Conservation (phyloP, 2,113 vertebrate genomes). For the Chaetodon auriga region DNA sequence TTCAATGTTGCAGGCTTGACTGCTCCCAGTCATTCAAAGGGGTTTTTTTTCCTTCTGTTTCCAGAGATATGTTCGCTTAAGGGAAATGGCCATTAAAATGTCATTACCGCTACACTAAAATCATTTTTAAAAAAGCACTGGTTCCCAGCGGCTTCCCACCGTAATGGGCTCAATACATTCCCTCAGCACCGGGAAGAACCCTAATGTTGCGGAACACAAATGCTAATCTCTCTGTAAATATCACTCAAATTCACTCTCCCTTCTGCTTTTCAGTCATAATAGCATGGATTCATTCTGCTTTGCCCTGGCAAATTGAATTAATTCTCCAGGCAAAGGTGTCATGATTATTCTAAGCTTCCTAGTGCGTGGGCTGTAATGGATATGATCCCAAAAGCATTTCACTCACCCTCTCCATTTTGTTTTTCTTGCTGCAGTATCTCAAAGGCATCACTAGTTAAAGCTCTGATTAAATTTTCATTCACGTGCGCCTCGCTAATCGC, state of each 20-base stretch:
- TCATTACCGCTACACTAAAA: constrained; percentile 78
- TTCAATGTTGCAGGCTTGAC: constrained; percentile 70
- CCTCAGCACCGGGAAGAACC: constrained; percentile 63
- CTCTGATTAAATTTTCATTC: constrained; percentile 44
- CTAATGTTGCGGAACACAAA: constrained; percentile 83
- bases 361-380: constrained; percentile 48
- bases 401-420: constrained; percentile 25
- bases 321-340: constrained; percentile 71
- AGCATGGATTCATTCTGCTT: constrained; percentile 60
- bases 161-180: constrained; percentile 77
- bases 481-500: constrained; percentile 12
- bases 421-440: constrained; percentile 19
- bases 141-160: constrained; percentile 72
- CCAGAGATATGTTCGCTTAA: constrained; percentile 79
- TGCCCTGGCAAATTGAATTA: constrained; percentile 70
- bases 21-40: constrained; percentile 71
- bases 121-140: constrained; percentile 76
- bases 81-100: constrained; percentile 82
- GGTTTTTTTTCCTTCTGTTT: constrained; percentile 62
- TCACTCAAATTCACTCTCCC: constrained; percentile 71
- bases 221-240: constrained; percentile 82
- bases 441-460: constrained; percentile 29
- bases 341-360: constrained; percentile 63
- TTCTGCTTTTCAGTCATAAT: constrained; percentile 63
- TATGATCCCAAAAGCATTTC: constrained; percentile 46